Percentiles rank a stretch among this genome's conserved stretches.
These are phyloP conservation scores for Onthophagus sagittarius DNA, from an alignment of 2,888 invertebrate genomes.

Conservation along the genomic window DNA sequence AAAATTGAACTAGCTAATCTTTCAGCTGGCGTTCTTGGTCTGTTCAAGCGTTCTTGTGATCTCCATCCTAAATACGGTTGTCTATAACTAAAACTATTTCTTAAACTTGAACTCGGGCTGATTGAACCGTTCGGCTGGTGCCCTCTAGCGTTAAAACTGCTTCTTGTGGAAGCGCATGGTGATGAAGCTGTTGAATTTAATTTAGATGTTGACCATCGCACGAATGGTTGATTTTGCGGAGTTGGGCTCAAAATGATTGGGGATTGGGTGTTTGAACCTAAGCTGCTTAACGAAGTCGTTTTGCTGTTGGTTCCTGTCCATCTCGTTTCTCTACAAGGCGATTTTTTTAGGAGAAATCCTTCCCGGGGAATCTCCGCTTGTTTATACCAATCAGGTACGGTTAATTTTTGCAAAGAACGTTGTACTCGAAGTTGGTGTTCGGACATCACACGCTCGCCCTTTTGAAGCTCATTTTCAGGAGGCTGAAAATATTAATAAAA, in stretches of 20 bases:
- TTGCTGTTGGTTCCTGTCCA: slow-evolving; percentile 61
- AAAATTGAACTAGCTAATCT: slow-evolving; percentile 67
- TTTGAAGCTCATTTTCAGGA: slow-evolving; percentile 91
- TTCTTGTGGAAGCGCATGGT: slow-evolving; percentile 69
- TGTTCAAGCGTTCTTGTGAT: slow-evolving; percentile 74
- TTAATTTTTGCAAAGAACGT: slow-evolving; percentile 87
- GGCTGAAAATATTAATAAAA: slow-evolving; percentile 60
- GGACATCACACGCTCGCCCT: slow-evolving; percentile 81
- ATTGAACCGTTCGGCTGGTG: slow-evolving; percentile 57
- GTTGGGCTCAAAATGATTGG: slow-evolving; percentile 46
- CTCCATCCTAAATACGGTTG: slow-evolving; percentile 91
- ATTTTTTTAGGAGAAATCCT: slow-evolving; percentile 76
- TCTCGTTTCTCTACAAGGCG: slow-evolving; percentile 49
- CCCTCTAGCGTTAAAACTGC: slow-evolving; percentile 61
- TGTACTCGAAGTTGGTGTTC: slow-evolving; percentile 93
- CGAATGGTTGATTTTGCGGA: slow-evolving; percentile 50
- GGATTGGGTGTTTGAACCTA: slow-evolving; percentile 52
- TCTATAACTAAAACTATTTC: slow-evolving; percentile 76
- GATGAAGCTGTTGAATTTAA: slow-evolving; percentile 71
- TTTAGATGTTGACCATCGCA: slow-evolving; percentile 71
- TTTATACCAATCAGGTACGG: slow-evolving; percentile 93
- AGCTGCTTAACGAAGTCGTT: slow-evolving; percentile 80
- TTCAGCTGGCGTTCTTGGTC: slow-evolving; percentile 81
- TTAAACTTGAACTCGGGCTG: slow-evolving; percentile 57
- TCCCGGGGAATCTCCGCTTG: slow-evolving; percentile 67